These are phyloP conservation scores for Sterrhoptilus dennistouni DNA, from an alignment of 2,113 vertebrate genomes.

Conservation along the genomic window DNA sequence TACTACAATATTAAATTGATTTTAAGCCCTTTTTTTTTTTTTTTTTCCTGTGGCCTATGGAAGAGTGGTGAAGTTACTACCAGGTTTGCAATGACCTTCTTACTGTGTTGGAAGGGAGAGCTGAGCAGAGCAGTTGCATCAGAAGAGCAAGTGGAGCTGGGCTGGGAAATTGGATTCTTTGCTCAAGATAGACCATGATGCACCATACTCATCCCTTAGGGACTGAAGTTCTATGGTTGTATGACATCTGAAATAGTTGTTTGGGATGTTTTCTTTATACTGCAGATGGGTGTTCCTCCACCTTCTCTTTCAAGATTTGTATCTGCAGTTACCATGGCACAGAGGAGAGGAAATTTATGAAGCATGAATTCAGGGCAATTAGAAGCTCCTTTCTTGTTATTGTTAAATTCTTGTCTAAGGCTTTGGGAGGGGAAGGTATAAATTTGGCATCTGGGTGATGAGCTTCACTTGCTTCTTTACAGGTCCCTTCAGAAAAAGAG, in stretches of 20 bases:
- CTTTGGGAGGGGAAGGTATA: not conserved
- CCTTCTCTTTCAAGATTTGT: not conserved
- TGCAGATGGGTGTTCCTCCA: not conserved
- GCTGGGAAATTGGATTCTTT: not conserved
- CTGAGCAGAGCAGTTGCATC: not conserved
- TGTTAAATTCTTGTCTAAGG: not conserved
- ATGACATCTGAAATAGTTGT: not conserved
- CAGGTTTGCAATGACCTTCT: not conserved
- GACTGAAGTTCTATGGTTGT: not conserved
- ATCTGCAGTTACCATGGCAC: not conserved
- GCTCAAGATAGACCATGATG: accelerated
- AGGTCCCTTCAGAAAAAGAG: not conserved
- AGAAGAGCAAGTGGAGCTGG: not conserved
- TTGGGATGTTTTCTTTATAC: not conserved
- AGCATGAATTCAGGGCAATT: not conserved
- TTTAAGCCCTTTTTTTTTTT: not conserved
- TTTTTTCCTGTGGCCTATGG: not conserved
- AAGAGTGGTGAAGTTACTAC: not conserved
- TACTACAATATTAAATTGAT: not conserved
- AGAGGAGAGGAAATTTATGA: not conserved
- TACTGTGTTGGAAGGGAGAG: not conserved
- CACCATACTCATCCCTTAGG: not conserved
- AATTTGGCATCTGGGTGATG: not conserved
- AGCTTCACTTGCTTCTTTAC: not conserved
- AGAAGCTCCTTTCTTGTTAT: not conserved